Evolutionary conservation across 53 echinoderm and acorn worm genomes (phyloP).

Genomic region (Henricia sp.): DNA sequence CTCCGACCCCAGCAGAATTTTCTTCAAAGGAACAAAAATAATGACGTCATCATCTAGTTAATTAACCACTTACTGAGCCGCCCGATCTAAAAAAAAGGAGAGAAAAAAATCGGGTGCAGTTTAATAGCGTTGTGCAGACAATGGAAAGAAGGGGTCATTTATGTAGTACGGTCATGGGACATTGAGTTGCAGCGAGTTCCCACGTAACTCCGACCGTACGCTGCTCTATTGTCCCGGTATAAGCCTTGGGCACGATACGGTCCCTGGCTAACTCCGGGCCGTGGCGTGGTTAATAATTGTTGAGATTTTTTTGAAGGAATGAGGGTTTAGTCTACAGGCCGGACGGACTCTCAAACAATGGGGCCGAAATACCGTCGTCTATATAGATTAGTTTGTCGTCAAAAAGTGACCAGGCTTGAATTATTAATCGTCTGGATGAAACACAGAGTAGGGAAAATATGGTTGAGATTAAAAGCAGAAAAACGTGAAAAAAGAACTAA

Average conservation of each 20-base stretch:
- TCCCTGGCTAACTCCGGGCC: background rate
- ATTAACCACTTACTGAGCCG: constrained; percentile 10
- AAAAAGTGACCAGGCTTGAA: constrained; percentile 29
- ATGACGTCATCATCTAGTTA: background rate
- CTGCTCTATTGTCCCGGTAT: background rate
- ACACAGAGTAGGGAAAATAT: background rate
- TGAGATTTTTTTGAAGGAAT: constrained; percentile 8
- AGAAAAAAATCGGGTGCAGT: background rate
- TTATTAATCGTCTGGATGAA: background rate
- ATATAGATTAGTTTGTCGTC: constrained; percentile 23
- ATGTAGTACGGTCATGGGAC: constrained; percentile 45
- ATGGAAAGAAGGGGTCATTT: background rate
- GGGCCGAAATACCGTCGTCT: constrained; percentile 26
- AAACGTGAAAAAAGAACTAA: background rate
- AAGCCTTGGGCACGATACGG: background rate
- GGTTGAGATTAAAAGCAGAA: background rate
- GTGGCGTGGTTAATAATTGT: constrained; percentile 44
- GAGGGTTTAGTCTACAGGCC: background rate
- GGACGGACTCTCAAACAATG: background rate
- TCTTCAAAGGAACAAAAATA: background rate
- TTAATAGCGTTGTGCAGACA: background rate
- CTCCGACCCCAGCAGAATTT: background rate
- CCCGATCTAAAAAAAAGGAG: background rate
- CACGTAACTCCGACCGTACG: constrained; percentile 13
- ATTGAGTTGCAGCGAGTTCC: constrained; percentile 9